Evolutionary conservation across 2,113 vertebrate genomes (phyloP), one percentile per base, ranked within the genome.

Genomic region (Speoplatyrhinus poulsoni): DNA sequence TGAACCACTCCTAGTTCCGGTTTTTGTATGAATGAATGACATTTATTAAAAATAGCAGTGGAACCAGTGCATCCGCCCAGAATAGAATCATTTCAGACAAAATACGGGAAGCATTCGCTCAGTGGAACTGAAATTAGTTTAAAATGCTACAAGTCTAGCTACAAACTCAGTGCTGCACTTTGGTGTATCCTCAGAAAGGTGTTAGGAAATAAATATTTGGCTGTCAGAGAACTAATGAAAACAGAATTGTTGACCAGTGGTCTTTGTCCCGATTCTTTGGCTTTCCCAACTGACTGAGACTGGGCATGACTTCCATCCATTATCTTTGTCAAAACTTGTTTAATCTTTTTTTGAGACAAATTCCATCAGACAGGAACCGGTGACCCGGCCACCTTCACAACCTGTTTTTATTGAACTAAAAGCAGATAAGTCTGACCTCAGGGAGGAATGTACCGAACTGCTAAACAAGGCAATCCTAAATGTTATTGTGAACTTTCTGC

Each of bases 41-140:
- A 52, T 33, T 48, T 49, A 41, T 59, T 60, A 60, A 50, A 50
- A 41, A 71, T 19, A 67, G 46, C 67, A 57, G 73, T 54, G 47
- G 41, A 3, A 67, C n/a, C 5, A 48, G 56, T 52, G 16, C 46
- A 16, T 46, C 26, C 41, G 36, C 57, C 32, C 16, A 46, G 32
- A 60, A 60, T 52, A 69, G 66, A 59, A 36, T 15, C 15, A 54
- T 17, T 52, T 15, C n/a, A 48, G 46, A 11, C 41, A 52, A 66
- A 26, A 26, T 26, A 46, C 46, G 11, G 26, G 50, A 55, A 41
- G 9, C 6, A n/a, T 55, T 55, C 36, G 46, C 6, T 55, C 9
- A 10, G 15, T 66, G 12, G 52, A 55, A 46, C 32, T 16, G 55
- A 36, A 69, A 65, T 9, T 5, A 33, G 48, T 6, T 17, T 11